Evolutionary conservation across 2,113 vertebrate genomes (phyloP), one percentile per base, ranked within the genome.

Genomic region (Haplochromis vanheusdeni): DNA sequence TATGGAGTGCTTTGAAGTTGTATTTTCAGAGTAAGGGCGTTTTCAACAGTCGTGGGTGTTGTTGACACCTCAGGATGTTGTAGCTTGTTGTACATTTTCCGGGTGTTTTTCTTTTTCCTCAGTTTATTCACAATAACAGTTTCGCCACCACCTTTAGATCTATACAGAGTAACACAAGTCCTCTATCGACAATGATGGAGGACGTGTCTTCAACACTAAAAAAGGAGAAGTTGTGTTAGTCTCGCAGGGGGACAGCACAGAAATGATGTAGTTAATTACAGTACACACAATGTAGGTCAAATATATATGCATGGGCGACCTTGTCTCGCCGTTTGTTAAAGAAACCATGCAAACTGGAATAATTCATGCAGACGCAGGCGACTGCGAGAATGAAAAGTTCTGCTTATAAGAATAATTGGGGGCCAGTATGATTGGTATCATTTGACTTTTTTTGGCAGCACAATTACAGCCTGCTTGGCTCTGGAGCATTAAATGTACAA

Each of bases 31-130:
- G 28, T 19, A 62, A 95, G 95, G 96, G 94, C 91, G 95, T 96
- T 93, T 90, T 89, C 86, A 93, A 92, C 95, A 92, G 93, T 93
- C 81, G 17, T 83, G 91, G 91, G 95, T 91, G 96, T 96, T 88
- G 91, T 82, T 94, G 6, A 88, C 91, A 89, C 94, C 86, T 94
- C 87, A 81, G 83, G 91, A 89, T 93, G 80, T 56, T 52, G 31
- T 6, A 9, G 33, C 35, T 16, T 83, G 31, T 79, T 82, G 9
- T 80, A 17, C n/a, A 1, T 65, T 84, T 68, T 55, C 12, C 35
- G 65, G 8, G 79, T 47, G 12, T 45, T 26, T 75, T 75, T 79
- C 75, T 62, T 33, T 86, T 73, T 85, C 26, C 65, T 19, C 4
- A 12, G 40, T 21, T 49, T 2, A 73, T 81, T 75, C 73, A 21